phyloP scores from a whole-genome alignment of 2,113 vertebrate species.

The Nerophis ophidion region DNA sequence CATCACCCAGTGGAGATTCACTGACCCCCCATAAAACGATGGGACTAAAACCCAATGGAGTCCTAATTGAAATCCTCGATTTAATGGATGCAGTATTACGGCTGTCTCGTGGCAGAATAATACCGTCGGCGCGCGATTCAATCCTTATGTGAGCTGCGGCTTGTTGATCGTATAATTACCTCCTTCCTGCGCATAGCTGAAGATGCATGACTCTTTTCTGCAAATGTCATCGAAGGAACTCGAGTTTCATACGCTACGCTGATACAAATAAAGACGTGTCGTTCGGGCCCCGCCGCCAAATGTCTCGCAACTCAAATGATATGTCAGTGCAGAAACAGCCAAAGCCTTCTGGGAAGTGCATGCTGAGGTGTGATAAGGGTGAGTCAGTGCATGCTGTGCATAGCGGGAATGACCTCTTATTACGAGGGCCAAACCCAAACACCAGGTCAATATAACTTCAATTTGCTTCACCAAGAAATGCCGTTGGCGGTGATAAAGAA shows the following conservation, averaged over 20 bases:
- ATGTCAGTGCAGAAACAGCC: conserved; percentile 9
- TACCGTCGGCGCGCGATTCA: conserved; percentile 20
- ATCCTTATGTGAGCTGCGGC: conserved; percentile 23
- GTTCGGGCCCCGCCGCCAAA: conserved; percentile 11
- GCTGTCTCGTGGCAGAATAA: conserved; percentile 26
- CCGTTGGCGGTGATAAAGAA: background rate
- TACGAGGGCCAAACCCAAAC: background rate
- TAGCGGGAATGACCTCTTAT: conserved; percentile 8
- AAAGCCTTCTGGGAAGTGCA: conserved; percentile 13
- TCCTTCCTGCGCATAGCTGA: conserved; percentile 13
- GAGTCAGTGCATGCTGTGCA: background rate
- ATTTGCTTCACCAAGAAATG: background rate
- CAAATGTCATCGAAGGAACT: conserved; percentile 28
- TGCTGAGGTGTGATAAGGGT: conserved; percentile 9
- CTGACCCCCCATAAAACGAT: conserved; percentile 35
- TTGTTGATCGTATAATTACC: conserved; percentile 19
- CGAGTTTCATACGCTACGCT: conserved; percentile 22
- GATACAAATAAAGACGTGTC: conserved; percentile 22
- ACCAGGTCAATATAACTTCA: background rate
- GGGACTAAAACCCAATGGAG: conserved; percentile 33
- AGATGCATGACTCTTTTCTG: conserved; percentile 18
- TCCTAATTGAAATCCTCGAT: conserved; percentile 48
- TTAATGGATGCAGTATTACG: conserved; percentile 45
- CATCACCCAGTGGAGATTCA: conserved; percentile 38
- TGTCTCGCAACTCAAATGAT: conserved; percentile 17